Percentiles rank a stretch among this genome's conserved stretches.
These are phyloP conservation scores for Dicyrtoma fusca DNA, from an alignment of 2,888 invertebrate genomes.

Conservation along the genomic window DNA sequence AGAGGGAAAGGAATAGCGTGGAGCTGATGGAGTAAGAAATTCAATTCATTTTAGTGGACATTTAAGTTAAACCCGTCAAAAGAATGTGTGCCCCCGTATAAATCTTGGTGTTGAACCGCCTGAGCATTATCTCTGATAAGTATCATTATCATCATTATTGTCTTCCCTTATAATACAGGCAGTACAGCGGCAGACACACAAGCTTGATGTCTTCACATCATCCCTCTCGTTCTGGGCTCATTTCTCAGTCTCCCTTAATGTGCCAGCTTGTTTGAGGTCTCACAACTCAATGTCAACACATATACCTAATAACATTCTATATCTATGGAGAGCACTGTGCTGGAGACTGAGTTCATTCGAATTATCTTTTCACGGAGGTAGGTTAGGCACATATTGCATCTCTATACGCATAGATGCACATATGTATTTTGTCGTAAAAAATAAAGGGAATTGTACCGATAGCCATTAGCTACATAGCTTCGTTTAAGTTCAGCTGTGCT, in stretches of 20 bases:
- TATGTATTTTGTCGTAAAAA: too few relatives aligned
- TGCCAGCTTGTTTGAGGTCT: conserved; percentile 12
- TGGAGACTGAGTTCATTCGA: too few relatives aligned
- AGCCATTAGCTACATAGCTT: too few relatives aligned
- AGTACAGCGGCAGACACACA: too few relatives aligned
- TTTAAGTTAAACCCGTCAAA: conserved; percentile 23
- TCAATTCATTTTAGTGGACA: conserved; percentile 26
- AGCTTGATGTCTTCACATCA: conserved; percentile 23
- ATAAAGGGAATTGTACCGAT: too few relatives aligned
- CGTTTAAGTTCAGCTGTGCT: too few relatives aligned
- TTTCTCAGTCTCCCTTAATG: background rate
- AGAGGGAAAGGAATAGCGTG: background rate
- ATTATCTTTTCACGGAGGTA: too few relatives aligned
- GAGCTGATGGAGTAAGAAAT: background rate
- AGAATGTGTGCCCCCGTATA: conserved; percentile 12
- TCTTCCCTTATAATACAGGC: conserved; percentile 19
- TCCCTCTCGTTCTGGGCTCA: background rate
- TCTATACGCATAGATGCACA: too few relatives aligned
- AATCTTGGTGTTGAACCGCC: conserved; percentile 19
- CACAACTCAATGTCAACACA: conserved; percentile 28
- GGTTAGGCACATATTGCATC: too few relatives aligned
- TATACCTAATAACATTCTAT: conserved; percentile 10
- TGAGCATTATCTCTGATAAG: conserved; percentile 22
- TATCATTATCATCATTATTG: conserved; percentile 32
- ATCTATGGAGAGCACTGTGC: too few relatives aligned